These are phyloP conservation scores for Glossophaga mutica DNA, from an alignment of 2,797 vertebrate genomes.

Conservation along the genomic window DNA sequence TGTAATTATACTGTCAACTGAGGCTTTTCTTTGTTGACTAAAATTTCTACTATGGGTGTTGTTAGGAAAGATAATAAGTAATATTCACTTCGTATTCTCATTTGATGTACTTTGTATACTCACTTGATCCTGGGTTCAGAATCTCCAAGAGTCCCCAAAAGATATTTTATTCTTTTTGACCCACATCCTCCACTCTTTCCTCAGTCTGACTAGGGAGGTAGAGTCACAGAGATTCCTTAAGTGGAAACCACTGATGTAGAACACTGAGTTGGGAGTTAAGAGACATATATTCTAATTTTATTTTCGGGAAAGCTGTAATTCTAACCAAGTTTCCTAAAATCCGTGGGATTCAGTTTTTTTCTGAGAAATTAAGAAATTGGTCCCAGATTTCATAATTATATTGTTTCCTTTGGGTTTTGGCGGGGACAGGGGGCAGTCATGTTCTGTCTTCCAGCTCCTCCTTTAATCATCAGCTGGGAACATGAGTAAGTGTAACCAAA, in stretches of 20 bases:
- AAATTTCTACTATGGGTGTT: conserved; percentile 14
- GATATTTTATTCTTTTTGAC: background rate
- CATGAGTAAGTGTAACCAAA: background rate
- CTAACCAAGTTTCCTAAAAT: background rate
- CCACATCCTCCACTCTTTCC: background rate
- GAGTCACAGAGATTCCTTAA: background rate
- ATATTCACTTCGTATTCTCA: background rate
- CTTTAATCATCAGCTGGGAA: background rate
- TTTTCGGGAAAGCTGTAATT: background rate
- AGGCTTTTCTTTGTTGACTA: background rate
- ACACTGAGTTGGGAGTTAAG: background rate
- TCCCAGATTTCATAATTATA: background rate
- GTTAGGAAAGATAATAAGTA: background rate
- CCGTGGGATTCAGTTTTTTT: background rate
- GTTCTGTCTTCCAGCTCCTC: background rate
- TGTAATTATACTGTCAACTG: background rate
- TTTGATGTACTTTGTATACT: background rate
- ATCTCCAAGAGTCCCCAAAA: background rate
- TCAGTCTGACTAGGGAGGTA: background rate
- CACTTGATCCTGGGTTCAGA: background rate
- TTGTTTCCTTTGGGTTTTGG: background rate
- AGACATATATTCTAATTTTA: background rate
- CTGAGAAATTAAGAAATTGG: background rate
- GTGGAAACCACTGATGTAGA: background rate
- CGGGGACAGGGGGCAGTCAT: fast-evolving